These are phyloP conservation scores for Peromyscus nudipes DNA, from an alignment of 2,797 vertebrate genomes.

Conservation along the genomic window DNA sequence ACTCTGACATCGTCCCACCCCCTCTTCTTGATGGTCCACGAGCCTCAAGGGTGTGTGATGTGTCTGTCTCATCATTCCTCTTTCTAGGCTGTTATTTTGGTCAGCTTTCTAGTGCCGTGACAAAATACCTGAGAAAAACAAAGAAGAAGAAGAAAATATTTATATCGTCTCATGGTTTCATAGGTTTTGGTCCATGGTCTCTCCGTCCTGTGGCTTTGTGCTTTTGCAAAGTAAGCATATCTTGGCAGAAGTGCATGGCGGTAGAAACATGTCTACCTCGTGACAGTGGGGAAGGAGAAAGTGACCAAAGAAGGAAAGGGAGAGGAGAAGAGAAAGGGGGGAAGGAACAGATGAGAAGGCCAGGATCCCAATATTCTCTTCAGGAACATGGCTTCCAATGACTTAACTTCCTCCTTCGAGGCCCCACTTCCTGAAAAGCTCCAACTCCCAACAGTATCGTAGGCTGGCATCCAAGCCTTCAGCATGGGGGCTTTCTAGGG, in stretches of 20 bases:
- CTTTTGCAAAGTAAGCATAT: background rate
- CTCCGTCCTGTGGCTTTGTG: background rate
- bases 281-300: background rate
- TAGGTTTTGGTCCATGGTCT: background rate
- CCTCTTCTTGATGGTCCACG: no score
- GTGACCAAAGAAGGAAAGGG: background rate
- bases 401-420: background rate
- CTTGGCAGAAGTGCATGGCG: no score
- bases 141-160: background rate
- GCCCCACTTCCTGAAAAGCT: background rate
- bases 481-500: background rate
- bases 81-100: background rate
- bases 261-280: background rate
- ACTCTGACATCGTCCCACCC: no score
- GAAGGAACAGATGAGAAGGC: no score
- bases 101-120: background rate
- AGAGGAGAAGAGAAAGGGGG: background rate
- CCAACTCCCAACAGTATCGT: background rate
- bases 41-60: no score
- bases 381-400: background rate
- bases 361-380: background rate
- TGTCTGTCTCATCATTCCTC: background rate
- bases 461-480: background rate
- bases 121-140: no score
- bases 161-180: background rate